Percentiles rank a stretch among this genome's conserved stretches.
These are phyloP conservation scores for Nansenia antarctica DNA, from an alignment of 2,113 vertebrate genomes.

Conservation along the genomic window DNA sequence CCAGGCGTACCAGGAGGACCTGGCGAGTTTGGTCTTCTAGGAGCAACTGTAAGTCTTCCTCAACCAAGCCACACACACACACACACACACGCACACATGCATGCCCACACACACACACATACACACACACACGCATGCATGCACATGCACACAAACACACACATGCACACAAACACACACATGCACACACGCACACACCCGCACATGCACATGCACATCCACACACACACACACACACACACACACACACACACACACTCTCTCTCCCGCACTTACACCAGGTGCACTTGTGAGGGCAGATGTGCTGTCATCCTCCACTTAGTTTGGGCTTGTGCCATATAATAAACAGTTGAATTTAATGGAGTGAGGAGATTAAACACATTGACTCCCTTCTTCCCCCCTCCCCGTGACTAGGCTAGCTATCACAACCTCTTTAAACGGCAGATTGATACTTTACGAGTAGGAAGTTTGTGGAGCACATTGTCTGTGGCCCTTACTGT, in stretches of 20 bases:
- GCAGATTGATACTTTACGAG: constrained; percentile 16
- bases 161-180: no score
- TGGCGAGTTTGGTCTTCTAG: constrained; percentile 85
- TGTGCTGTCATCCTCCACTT: not conserved
- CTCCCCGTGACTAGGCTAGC: constrained; percentile 3
- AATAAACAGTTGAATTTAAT: not conserved
- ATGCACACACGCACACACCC: no score
- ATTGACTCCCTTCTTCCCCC: constrained; percentile 6
- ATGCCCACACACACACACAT: no score
- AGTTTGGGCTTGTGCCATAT: not conserved
- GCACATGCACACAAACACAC: no score
- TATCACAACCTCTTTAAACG: constrained; percentile 11
- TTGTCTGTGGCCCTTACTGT: no score
- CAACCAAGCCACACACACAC: not conserved
- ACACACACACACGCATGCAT: no score
- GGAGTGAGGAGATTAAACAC: not conserved
- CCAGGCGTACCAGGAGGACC: constrained; percentile 84
- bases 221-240: no score
- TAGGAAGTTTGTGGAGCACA: not conserved
- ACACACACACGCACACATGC: no score
- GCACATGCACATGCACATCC: no score
- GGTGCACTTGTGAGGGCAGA: not conserved
- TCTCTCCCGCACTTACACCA: not conserved
- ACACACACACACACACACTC: not conserved
- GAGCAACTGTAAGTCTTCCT: constrained; percentile 83